A percentile compares a stretch with the other conserved stretches of the same genome.
phyloP scores from a whole-genome alignment of 1,140 invertebrate genomes.

The Meloidogyne exigua region DNA sequence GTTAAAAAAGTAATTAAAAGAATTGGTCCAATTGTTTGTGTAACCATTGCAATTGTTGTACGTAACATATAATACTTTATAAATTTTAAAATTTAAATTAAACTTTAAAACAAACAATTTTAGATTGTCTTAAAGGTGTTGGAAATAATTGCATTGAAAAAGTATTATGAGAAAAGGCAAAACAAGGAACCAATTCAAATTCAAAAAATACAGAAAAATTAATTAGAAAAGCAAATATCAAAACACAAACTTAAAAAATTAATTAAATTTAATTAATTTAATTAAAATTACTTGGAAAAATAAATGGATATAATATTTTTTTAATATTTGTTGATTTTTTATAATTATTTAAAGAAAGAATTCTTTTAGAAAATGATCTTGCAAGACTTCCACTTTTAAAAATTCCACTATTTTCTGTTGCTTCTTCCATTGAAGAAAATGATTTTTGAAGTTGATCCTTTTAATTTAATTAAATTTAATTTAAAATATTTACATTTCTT shows the following conservation, averaged over 20 bases:
- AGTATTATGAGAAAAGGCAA: slow-evolving; percentile 30
- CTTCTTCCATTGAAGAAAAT: slow-evolving; percentile 24
- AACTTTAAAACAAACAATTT: slow-evolving; percentile 30
- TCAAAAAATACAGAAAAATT: slow-evolving; percentile 53
- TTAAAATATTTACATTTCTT: neutral
- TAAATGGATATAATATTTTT: slow-evolving; percentile 34
- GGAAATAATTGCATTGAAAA: slow-evolving; percentile 39
- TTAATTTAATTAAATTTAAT: neutral
- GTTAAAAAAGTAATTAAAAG: slow-evolving; percentile 38
- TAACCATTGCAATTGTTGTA: slow-evolving; percentile 45
- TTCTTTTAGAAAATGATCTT: slow-evolving; percentile 14
- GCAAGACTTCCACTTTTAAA: slow-evolving; percentile 22
- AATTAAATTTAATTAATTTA: neutral
- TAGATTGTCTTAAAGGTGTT: slow-evolving; percentile 33
- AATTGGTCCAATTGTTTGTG: slow-evolving; percentile 42
- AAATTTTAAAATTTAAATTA: neutral
- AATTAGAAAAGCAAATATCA: slow-evolving; percentile 37
- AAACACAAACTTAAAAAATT: slow-evolving; percentile 34
- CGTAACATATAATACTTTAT: slow-evolving; percentile 43
- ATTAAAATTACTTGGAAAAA: slow-evolving; percentile 33
- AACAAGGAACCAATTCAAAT: slow-evolving; percentile 44
- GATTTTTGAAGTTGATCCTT: slow-evolving; percentile 31
- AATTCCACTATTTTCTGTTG: slow-evolving; percentile 21
- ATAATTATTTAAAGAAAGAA: neutral
- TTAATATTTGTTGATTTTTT: slow-evolving; percentile 22